Base-by-base conservation (phyloP, 2,888 invertebrate genomes). In the Yponomeuta sedellus region DNA sequence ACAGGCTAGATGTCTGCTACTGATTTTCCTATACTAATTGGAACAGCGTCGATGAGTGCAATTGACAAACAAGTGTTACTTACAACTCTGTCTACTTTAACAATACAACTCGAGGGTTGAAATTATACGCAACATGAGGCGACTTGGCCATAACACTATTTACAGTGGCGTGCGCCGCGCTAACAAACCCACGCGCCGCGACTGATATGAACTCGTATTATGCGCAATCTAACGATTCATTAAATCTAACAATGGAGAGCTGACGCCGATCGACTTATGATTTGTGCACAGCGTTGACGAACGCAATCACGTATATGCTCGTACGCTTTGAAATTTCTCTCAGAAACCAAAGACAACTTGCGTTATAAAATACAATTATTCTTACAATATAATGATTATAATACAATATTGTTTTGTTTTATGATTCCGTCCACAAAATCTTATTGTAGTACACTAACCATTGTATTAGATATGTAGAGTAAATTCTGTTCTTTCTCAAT, bases 371-470 rank as follows among this genome's bases (percentile, higher is more conserved):
- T 91, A 90, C 88, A 66, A 85, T 79, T 82, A 85, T 88, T 75
- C 88, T 88, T 88, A 90, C 81, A n/a, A n/a, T 86, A 82, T 88
- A 86, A 83, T 87, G 88, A 88, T 90, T 89, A 89, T 80, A 80
- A 86, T 83, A 87, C 86, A 68, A 64, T 66, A 67, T 85, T 87
- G 12, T 52, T 44, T 44, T 52, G 44, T 52, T 86, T 88, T 86
- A 83, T 87, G 87, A 81, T 86, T 85, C 79, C 80, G 77, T 78
- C 81, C 79, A 81, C 82, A 82, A 83, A 84, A 84, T 83, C 89
- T 88, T 89, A 90, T 85, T 85, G 88, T 91, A 91, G 86, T 88
- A 90, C 91, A 91, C 91, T 91, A 91, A 91, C 91, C 91, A 90
- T 90, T 88, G 89, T 90, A 86, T 88, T 88, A 89, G 91, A 91